Conservation (phyloP, 2,797 vertebrate species). For the Discoglossus pictus region DNA sequence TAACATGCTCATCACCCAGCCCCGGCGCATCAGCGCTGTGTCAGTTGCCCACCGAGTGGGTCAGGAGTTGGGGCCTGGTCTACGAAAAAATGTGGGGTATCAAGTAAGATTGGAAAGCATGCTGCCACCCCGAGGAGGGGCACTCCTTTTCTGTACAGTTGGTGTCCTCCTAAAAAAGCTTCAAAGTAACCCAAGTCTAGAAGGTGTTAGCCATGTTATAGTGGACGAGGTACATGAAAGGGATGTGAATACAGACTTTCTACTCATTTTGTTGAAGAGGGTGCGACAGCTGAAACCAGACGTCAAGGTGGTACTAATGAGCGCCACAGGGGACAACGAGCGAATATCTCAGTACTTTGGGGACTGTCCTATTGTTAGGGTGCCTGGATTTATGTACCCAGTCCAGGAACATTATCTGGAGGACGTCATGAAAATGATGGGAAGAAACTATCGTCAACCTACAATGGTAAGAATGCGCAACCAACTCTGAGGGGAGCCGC, state of each 20-base stretch:
- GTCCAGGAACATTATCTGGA: conserved; percentile 86
- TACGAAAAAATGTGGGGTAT: conserved; percentile 85
- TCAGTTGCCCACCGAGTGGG: conserved; percentile 90
- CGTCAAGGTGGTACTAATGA: conserved; percentile 90
- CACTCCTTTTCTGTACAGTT: conserved; percentile 93
- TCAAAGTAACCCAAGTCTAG: conserved; percentile 84
- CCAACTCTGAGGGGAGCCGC: too few species aligned
- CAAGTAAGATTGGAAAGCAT: conserved; percentile 94
- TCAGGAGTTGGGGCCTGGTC: conserved; percentile 86
- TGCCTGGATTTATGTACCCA: conserved; percentile 94
- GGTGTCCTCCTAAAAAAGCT: conserved; percentile 91
- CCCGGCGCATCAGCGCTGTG: conserved; percentile 91
- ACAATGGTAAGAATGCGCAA: conserved; percentile 47
- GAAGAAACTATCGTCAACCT: conserved; percentile 61
- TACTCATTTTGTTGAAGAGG: conserved; percentile 86
- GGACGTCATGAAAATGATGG: conserved; percentile 85
- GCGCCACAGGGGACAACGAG: conserved; percentile 88
- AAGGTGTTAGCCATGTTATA: conserved; percentile 90
- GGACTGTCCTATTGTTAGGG: conserved; percentile 80
- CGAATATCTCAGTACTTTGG: conserved; percentile 87
- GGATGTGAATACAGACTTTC: conserved; percentile 93
- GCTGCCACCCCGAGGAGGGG: conserved; percentile 81
- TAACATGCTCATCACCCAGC: conserved; percentile 93
- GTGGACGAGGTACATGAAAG: conserved; percentile 97
- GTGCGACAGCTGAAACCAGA: conserved; percentile 78